phyloP scores from a whole-genome alignment of 2,113 vertebrate genomes.

The Gorsachius goisagi region DNA sequence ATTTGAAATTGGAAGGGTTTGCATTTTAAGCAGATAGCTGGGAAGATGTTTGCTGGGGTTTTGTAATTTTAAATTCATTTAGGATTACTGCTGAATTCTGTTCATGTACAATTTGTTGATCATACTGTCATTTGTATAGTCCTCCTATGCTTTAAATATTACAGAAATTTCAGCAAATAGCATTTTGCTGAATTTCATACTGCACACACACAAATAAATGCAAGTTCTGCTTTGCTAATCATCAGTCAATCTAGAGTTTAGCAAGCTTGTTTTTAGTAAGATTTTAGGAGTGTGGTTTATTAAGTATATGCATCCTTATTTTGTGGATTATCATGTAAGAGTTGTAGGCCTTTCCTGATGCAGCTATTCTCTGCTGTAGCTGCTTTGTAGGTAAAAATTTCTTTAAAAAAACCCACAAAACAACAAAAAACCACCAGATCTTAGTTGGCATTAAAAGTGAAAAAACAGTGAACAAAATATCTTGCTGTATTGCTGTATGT shows the following conservation, averaged over 20 bases:
- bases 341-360: neutral
- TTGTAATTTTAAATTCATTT: neutral
- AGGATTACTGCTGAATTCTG: neutral
- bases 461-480: neutral
- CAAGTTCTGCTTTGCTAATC: neutral
- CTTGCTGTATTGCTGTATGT: neutral
- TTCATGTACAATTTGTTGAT: rapidly evolving
- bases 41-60: neutral
- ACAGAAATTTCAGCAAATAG: neutral
- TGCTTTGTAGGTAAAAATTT: neutral
- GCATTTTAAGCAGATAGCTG: neutral
- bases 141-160: neutral
- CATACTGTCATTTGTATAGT: rapidly evolving
- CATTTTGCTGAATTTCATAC: neutral
- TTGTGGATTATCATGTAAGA: neutral
- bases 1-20: neutral
- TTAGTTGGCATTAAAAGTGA: neutral
- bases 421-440: neutral
- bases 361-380: neutral
- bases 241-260: neutral
- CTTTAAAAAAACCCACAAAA: neutral
- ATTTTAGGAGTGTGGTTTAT: neutral
- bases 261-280: neutral
- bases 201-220: neutral
- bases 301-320: neutral